A percentile compares a stretch with the other conserved stretches of the same genome.
phyloP scores from a whole-genome alignment of 2,113 vertebrate species.

The Micronisus gabar region DNA sequence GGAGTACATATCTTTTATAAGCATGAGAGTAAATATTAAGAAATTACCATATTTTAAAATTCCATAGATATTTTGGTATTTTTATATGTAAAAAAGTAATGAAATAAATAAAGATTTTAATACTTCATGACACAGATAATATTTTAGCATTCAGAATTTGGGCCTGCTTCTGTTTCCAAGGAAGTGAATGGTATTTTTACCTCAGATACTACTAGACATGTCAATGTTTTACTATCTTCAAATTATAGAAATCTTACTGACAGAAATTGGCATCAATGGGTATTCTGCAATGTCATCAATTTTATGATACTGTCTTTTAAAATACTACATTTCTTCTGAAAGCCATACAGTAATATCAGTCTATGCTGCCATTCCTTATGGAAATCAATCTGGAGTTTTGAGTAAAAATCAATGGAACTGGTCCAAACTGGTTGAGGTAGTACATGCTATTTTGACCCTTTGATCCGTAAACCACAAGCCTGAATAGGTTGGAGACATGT shows the following conservation, averaged over 20 bases:
- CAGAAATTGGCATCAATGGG: not conserved
- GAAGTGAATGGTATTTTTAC: constrained; percentile 10
- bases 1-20: not conserved
- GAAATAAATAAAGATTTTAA: not conserved
- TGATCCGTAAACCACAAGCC: not conserved
- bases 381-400: not conserved
- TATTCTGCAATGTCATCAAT: not conserved
- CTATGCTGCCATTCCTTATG: not conserved
- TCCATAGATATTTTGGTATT: not conserved
- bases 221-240: not conserved
- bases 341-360: not conserved
- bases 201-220: not conserved
- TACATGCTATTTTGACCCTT: not conserved
- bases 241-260: not conserved
- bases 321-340: not conserved
- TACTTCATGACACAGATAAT: not conserved
- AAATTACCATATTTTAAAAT: constrained; percentile 13
- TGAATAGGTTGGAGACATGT: not conserved
- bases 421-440: not conserved
- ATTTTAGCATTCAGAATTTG: not conserved
- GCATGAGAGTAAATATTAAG: not conserved
- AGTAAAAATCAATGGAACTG: not conserved
- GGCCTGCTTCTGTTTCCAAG: constrained; percentile 11
- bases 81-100: not conserved
- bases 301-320: not conserved